phyloP scores from a whole-genome alignment of 1,140 invertebrate genomes.

The Paraescarpia echinospica region DNA sequence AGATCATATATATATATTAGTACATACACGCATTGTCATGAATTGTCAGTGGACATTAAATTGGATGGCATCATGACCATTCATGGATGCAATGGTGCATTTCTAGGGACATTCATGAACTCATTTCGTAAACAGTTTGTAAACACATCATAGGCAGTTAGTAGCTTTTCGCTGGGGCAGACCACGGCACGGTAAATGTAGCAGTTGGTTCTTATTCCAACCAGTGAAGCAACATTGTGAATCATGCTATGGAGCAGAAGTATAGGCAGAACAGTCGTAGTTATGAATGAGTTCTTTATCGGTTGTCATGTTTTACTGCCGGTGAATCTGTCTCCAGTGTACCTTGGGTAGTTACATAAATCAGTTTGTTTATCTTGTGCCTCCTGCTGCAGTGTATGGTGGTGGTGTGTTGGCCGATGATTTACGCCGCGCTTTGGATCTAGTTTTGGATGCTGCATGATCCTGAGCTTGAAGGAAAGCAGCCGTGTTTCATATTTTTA shows the following conservation, averaged over 20 bases:
- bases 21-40: too few species aligned
- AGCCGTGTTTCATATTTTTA: background rate
- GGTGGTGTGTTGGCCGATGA: background rate
- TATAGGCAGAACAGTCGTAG: background rate
- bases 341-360: too few species aligned
- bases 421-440: background rate
- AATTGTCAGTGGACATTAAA: too few species aligned
- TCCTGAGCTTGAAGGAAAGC: background rate
- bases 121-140: too few species aligned
- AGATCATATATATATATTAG: too few species aligned
- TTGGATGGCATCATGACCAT: too few species aligned
- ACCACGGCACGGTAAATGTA: background rate
- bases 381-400: background rate
- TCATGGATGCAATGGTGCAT: too few species aligned
- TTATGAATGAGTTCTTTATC: slow-evolving; percentile 2
- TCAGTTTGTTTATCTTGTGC: background rate
- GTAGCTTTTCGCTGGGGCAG: too few species aligned
- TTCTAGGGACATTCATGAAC: too few species aligned
- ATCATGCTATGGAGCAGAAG: background rate
- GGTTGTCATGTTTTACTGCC: background rate
- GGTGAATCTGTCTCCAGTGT: too few species aligned
- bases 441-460: background rate
- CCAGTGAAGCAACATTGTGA: background rate
- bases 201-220: background rate
- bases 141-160: too few species aligned